Conservation (phyloP, 2,888 invertebrate species). For the Ichneumon xanthorius region DNA sequence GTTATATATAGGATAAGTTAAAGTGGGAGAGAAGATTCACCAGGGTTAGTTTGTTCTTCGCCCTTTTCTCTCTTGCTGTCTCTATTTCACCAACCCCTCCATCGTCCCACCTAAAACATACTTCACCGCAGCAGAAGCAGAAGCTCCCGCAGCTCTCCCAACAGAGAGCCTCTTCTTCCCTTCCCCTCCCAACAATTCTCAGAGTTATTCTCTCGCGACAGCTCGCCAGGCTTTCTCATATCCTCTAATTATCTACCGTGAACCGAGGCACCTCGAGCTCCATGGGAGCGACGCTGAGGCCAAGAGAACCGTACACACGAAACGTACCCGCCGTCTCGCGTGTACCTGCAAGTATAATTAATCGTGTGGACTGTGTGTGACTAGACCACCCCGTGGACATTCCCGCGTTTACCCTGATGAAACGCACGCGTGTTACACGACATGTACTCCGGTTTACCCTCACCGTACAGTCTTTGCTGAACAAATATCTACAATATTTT, state of each 20-base stretch:
- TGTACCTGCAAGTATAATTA: slow-evolving; percentile 62
- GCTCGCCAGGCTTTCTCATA: slow-evolving; percentile 68
- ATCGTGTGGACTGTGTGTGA: slow-evolving; percentile 45
- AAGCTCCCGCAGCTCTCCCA: slow-evolving; percentile 40
- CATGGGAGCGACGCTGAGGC: slow-evolving; percentile 24
- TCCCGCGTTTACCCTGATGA: slow-evolving; percentile 36
- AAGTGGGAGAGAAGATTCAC: slow-evolving; percentile 53
- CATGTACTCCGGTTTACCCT: slow-evolving; percentile 13
- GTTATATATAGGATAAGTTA: slow-evolving; percentile 13
- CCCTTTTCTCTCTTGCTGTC: slow-evolving; percentile 45
- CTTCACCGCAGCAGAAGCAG: slow-evolving; percentile 33
- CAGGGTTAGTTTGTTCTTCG: slow-evolving; percentile 27
- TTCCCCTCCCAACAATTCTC: slow-evolving; percentile 38
- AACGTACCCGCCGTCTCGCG: slow-evolving; percentile 1
- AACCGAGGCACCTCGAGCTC: slow-evolving; percentile 42
- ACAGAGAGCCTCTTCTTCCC: slow-evolving; percentile 33
- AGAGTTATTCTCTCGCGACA: slow-evolving; percentile 62
- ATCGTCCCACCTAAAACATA: slow-evolving; percentile 31
- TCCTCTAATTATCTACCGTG: slow-evolving; percentile 71
- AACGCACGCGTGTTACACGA: slow-evolving; percentile 17
- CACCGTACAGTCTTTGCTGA: not conserved
- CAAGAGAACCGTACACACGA: slow-evolving; percentile 31
- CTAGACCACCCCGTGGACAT: slow-evolving; percentile 42
- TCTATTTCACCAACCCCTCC: slow-evolving; percentile 12
- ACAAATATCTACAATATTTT: slow-evolving; percentile 39